Evolutionary conservation across 1,140 invertebrate genomes (phyloP).

Genomic region (Drosophila teissieri): DNA sequence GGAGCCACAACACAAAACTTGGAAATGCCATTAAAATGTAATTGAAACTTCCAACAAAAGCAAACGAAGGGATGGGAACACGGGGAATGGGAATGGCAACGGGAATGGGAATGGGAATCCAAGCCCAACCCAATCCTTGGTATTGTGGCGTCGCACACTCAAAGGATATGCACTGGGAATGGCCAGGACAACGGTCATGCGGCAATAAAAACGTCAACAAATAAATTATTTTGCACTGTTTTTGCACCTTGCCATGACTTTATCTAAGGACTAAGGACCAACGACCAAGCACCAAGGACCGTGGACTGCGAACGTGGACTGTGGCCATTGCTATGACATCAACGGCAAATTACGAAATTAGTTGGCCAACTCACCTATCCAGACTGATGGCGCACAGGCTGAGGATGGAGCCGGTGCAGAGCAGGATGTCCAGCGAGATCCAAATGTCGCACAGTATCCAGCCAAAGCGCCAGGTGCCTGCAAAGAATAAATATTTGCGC

Average conservation of each 20-base stretch:
- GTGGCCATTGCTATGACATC: slow-evolving; percentile 47
- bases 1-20: slow-evolving; percentile 66
- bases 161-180: slow-evolving; percentile 42
- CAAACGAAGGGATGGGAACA: slow-evolving; percentile 36
- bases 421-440: slow-evolving; percentile 96
- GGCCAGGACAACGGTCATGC: slow-evolving; percentile 48
- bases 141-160: slow-evolving; percentile 43
- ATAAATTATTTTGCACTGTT: slow-evolving; percentile 68
- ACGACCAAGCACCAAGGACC: not conserved
- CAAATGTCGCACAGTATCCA: slow-evolving; percentile 93
- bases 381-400: slow-evolving; percentile 93
- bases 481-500: slow-evolving; percentile 45
- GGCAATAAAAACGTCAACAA: slow-evolving; percentile 72
- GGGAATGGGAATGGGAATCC: slow-evolving; percentile 9
- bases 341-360: slow-evolving; percentile 58
- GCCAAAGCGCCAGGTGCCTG: slow-evolving; percentile 92
- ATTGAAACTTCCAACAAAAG: slow-evolving; percentile 79
- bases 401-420: slow-evolving; percentile 94
- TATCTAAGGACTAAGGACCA: slow-evolving; percentile 8
- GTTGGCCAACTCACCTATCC: slow-evolving; percentile 86
- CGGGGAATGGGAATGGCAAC: not conserved
- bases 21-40: slow-evolving; percentile 84
- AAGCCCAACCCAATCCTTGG: slow-evolving; percentile 41
- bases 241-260: slow-evolving; percentile 66
- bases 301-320: not conserved